Evolutionary conservation across 2,113 vertebrate species (phyloP), one percentile per base, ranked within the genome.

Genomic region (Ornithorhynchus anatinus): DNA sequence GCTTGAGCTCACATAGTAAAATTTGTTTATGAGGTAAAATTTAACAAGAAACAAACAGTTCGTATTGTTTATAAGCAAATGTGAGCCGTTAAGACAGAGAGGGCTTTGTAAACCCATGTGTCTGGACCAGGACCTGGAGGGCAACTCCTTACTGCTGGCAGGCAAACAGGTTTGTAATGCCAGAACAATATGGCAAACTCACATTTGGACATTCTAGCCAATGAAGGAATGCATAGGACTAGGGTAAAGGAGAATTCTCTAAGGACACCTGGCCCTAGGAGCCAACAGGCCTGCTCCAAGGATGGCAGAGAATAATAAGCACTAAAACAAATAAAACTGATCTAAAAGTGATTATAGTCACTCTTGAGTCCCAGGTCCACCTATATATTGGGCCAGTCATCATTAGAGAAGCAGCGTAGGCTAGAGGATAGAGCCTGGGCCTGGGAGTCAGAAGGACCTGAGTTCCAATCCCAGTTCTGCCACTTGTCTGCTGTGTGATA

Each of bases 11-110:
- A 33, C 38, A 3, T 42, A 75, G 82, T 85, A 87, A 86, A 90
- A 86, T 88, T 89, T 79, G 87, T 91, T 91, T 89, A 91, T 56
- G 81, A 84, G 87, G 86, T 79, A 91, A 90, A 88, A 70, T 80
- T 85, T 89, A 90, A 91, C 84, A 90, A 89, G 89, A 87, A 89
- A 79, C 82, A 86, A 91, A 90, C 75, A 85, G 80, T n/a, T 42
- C 67, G 75, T 62, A 64, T 86, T 88, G 86, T 89, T 90, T 91
- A 90, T 88, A 87, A 88, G 89, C 84, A 87, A 88, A 81, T 20
- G 32, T 23, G 1, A 72, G 65, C 86, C 39, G 80, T 86, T 39
- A 84, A 88, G 85, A 38, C 3, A 56, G 72, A 54, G 69, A 84
- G 64, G 71, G 65, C 77, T 86, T 84, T 80, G 72, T 75, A 81